Conservation (phyloP, 2,797 vertebrate genomes). For the Eleutherodactylus coqui region DNA sequence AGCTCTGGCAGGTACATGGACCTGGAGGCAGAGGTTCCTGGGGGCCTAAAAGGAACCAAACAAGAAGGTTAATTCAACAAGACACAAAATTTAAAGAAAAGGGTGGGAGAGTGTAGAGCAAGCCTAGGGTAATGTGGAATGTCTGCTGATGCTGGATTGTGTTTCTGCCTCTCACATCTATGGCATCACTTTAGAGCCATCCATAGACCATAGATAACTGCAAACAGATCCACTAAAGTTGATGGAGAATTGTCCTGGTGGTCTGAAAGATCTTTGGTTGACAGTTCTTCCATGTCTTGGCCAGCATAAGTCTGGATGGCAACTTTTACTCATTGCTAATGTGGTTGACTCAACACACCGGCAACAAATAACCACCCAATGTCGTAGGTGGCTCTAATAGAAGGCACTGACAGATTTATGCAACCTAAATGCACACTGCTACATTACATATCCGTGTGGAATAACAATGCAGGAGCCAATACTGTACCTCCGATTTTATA, state of each 20-base stretch:
- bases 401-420: not conserved
- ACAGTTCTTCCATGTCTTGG: not conserved
- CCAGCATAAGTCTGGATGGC: not conserved
- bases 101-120: slow-evolving; percentile 15
- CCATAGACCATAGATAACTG: not conserved
- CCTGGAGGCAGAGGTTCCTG: not conserved
- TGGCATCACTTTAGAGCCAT: not conserved
- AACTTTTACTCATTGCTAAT: not conserved
- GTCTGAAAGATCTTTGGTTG: not conserved
- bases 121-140: slow-evolving; percentile 38
- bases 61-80: not conserved
- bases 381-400: not conserved
- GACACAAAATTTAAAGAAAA: slow-evolving; percentile 19
- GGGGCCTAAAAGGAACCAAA: not conserved
- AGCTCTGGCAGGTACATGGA: slow-evolving; percentile 30
- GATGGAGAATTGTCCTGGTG: not conserved
- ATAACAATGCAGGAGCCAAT: no score
- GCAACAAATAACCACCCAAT: not conserved
- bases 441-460: not conserved
- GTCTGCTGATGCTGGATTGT: slow-evolving; percentile 1
- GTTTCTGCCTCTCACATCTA: slow-evolving; percentile 28
- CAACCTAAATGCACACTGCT: not conserved
- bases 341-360: not conserved
- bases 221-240: not conserved
- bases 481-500: not conserved